A percentile compares a stretch with the other conserved stretches of the same genome.
Conservation (phyloP, 30 jellyfish, hydroid and myxozoan genomes). For the Morbakka virulenta region DNA sequence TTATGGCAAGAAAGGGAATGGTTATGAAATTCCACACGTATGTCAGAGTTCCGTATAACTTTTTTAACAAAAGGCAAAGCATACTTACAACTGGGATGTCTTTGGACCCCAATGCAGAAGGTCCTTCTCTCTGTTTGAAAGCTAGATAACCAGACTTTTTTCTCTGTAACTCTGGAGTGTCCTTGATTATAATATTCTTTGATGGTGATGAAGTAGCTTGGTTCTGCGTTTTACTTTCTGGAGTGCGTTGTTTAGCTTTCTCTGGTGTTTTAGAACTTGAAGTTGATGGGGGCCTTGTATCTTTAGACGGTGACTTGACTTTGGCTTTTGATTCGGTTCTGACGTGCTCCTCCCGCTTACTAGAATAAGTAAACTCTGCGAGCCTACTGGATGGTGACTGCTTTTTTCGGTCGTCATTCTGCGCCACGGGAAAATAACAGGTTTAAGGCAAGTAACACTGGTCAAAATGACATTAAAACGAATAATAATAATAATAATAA, state of each 20-base stretch:
- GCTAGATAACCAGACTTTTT: slow-evolving; percentile 61
- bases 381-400: neutral
- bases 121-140: slow-evolving; percentile 83
- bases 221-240: neutral
- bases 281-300: neutral
- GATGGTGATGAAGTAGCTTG: neutral
- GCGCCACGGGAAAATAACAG: too few relatives aligned
- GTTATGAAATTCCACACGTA: too few relatives aligned
- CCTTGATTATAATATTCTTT: neutral
- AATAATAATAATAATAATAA: too few relatives aligned
- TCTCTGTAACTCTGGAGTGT: slow-evolving; percentile 30
- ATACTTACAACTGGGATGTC: slow-evolving; percentile 78
- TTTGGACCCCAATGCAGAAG: slow-evolving; percentile 86
- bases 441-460: too few relatives aligned
- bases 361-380: neutral
- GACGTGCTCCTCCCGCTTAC: neutral
- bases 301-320: neutral
- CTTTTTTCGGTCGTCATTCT: too few relatives aligned
- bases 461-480: too few relatives aligned
- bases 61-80: too few relatives aligned
- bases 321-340: neutral
- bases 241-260: neutral
- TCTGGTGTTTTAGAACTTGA: neutral
- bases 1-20: too few relatives aligned
- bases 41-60: too few relatives aligned